Evolutionary conservation across 1,140 invertebrate genomes (phyloP).

Genomic region (Drosophila santomea): DNA sequence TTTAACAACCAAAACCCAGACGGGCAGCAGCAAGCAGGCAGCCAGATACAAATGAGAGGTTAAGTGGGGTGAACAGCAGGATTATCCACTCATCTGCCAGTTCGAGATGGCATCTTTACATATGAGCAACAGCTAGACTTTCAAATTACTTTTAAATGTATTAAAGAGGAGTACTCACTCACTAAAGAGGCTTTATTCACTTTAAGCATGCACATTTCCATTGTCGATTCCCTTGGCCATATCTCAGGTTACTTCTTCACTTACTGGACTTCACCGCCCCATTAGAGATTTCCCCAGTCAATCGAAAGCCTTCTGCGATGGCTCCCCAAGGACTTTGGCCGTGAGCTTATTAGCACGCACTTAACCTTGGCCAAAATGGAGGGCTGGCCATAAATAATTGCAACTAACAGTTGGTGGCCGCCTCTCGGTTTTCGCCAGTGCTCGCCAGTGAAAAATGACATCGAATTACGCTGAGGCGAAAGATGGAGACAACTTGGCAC

Average conservation of each 20-base stretch:
- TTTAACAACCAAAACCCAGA: slow-evolving; percentile 34
- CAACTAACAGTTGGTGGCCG: slow-evolving; percentile 62
- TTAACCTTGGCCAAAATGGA: slow-evolving; percentile 62
- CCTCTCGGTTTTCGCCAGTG: slow-evolving; percentile 36
- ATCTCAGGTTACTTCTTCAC: slow-evolving; percentile 8
- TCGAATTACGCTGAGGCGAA: slow-evolving; percentile 63
- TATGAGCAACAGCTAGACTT: neutral
- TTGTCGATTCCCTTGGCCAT: neutral
- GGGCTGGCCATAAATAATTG: slow-evolving; percentile 70
- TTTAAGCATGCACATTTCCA: neutral
- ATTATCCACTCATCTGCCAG: neutral
- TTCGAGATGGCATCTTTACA: neutral
- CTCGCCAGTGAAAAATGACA: slow-evolving; percentile 64
- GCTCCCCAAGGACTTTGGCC: slow-evolving; percentile 42
- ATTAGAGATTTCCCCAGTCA: slow-evolving; percentile 38
- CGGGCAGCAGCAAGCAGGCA: slow-evolving; percentile 1
- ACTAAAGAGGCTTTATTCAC: neutral
- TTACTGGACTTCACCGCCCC: slow-evolving; percentile 10
- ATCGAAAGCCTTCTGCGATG: slow-evolving; percentile 55
- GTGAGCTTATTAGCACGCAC: slow-evolving; percentile 75
- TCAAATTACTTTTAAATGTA: too few relatives aligned
- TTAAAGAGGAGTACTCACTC: neutral
- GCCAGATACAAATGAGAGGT: slow-evolving; percentile 27
- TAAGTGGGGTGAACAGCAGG: slow-evolving; percentile 29
- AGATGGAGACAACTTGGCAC: slow-evolving; percentile 62